Base-by-base conservation (phyloP, 1,140 invertebrate genomes). In the Drosophila pallidifrons region DNA sequence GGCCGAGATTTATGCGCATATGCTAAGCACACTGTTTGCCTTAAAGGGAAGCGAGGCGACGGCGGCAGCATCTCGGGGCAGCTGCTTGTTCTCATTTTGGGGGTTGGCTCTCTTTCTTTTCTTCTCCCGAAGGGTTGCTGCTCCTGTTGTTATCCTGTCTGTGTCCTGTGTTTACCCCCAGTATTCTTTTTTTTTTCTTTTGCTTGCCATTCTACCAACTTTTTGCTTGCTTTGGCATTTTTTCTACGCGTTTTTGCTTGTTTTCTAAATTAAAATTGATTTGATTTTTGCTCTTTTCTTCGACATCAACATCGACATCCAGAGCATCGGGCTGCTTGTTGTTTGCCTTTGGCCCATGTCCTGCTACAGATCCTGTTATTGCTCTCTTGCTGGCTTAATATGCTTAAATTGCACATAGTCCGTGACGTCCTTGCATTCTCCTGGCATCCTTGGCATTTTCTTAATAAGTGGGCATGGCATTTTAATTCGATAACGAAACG, bases 251-350 rank as follows among this genome's bases (percentile, higher is more conserved):
- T 68, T 75, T 72, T 72, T 78, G 63, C 83, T 85, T 89, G 81
- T 81, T 89, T 73, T 88, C 75, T 70, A 90, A 89, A 89, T 89
- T 89, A 89, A 89, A 89, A 90, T 89, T 89, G 85, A 89, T 89
- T 89, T 89, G 81, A 89, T 89, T 90, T 89, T 79, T 85, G 86
- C 79, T 79, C 76, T 79, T 60, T 76, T 71, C 61, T 68, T 78
- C 28, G 20, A 25, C 20, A 25, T 25, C 20, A 65, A 64, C 59
- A 20, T 77, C 66, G 46, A 57, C 10, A 30, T 28, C 52, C 6
- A 32, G 6, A 38, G 10, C 35, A 38, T 41, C 20, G 20, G 52
- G 52, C 20, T 25, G 13, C 52, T 20, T 52, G 16, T 20, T 38
- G 30, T 47, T 65, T 35, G 35, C 41, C 47, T 38, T 54, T 45